Evolutionary conservation across 2,797 vertebrate genomes (phyloP).

Genomic region (Coranthus polyacanthus): DNA sequence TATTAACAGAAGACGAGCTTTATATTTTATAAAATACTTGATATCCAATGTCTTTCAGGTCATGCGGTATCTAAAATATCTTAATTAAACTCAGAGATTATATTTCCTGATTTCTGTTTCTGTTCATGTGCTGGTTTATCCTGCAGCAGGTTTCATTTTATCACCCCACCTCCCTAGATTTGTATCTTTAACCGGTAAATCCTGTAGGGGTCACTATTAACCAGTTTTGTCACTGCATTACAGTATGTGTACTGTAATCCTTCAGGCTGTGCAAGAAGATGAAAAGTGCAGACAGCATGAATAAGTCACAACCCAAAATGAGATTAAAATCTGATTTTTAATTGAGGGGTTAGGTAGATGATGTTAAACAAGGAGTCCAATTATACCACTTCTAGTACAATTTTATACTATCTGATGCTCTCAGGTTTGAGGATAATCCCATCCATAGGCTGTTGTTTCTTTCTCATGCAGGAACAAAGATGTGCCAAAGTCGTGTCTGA

Average conservation of each 20-base stretch:
- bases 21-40: not conserved
- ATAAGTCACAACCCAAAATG: not conserved
- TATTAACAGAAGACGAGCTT: no score
- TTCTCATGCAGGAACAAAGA: constrained; percentile 14
- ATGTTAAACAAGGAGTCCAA: constrained; percentile 3
- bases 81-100: not conserved
- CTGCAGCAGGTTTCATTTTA: constrained; percentile 2
- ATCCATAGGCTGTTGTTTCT: constrained; percentile 6
- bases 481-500: constrained; percentile 7
- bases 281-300: not conserved
- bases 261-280: constrained; percentile 4
- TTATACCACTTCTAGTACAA: not conserved
- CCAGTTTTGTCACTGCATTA: constrained; percentile 41
- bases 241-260: constrained; percentile 4
- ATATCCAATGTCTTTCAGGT: constrained; percentile 3
- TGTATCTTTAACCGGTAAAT: constrained; percentile 4
- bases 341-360: not conserved
- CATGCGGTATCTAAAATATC: not conserved
- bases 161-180: not conserved
- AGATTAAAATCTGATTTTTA: constrained; percentile 1
- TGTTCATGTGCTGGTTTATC: not conserved
- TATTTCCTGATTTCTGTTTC: not conserved
- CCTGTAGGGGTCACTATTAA: constrained; percentile 80
- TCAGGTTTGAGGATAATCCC: constrained; percentile 6
- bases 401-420: constrained; percentile 3